These are phyloP conservation scores for Parauchenoglanis ngamensis DNA, from an alignment of 2,797 vertebrate genomes.

Conservation along the genomic window DNA sequence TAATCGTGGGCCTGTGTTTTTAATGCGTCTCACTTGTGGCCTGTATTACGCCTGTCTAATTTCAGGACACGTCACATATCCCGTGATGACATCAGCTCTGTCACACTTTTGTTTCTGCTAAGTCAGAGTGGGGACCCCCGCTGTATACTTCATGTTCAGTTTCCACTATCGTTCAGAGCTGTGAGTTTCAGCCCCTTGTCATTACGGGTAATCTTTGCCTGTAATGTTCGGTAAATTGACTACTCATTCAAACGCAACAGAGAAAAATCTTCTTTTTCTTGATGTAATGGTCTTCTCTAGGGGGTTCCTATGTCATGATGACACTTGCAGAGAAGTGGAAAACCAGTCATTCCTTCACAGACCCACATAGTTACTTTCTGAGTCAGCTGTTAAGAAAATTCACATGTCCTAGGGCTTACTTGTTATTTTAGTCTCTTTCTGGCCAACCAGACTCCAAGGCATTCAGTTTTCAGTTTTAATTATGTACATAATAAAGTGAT, in stretches of 20 bases:
- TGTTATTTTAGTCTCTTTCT: neutral
- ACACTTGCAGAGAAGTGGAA: slow-evolving; percentile 22
- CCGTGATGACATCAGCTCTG: slow-evolving; percentile 1
- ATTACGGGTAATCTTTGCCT: slow-evolving; percentile 50
- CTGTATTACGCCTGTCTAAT: neutral
- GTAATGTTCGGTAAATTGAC: slow-evolving; percentile 49
- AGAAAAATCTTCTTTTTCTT: slow-evolving; percentile 30
- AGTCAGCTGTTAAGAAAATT: slow-evolving; percentile 37
- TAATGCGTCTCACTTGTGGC: neutral
- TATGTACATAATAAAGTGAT: neutral
- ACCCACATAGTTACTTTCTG: slow-evolving; percentile 15
- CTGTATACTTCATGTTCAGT: slow-evolving; percentile 43
- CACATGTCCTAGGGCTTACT: neutral
- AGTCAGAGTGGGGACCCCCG: slow-evolving; percentile 51
- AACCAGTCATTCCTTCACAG: slow-evolving; percentile 36
- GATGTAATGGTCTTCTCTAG: slow-evolving; percentile 27
- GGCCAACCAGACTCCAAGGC: neutral
- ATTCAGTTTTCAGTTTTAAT: neutral
- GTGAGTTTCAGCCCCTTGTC: slow-evolving; percentile 45
- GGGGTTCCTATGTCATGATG: slow-evolving; percentile 43
- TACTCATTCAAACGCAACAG: slow-evolving; percentile 37
- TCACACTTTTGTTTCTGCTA: slow-evolving; percentile 31
- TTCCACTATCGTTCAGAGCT: slow-evolving; percentile 45
- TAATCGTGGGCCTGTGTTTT: neutral
- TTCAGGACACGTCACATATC: slow-evolving; percentile 4